phyloP scores from a whole-genome alignment of 2,113 vertebrate species.

The Tyto alba region DNA sequence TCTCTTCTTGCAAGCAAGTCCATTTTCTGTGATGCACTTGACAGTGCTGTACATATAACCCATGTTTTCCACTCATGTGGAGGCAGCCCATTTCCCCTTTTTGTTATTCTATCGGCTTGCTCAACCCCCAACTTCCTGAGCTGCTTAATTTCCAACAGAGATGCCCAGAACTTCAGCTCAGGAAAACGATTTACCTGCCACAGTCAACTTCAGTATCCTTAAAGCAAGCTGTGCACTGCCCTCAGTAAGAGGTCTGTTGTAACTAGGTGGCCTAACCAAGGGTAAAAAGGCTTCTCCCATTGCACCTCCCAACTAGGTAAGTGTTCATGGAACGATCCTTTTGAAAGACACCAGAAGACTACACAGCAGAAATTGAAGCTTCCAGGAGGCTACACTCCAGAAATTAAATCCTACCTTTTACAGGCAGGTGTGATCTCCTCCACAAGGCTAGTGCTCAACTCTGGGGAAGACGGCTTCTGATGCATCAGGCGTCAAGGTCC shows the following conservation, averaged over 20 bases:
- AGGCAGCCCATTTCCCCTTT: neutral
- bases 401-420: neutral
- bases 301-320: neutral
- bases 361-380: neutral
- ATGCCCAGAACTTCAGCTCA: neutral
- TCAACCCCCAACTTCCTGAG: rapidly evolving
- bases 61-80: neutral
- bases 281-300: neutral
- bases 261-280: neutral
- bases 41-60: neutral
- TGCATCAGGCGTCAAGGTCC: slow-evolving; percentile 23
- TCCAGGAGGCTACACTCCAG: neutral
- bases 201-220: neutral
- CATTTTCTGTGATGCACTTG: neutral
- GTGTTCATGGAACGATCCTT: neutral
- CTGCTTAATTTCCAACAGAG: neutral
- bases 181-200: neutral
- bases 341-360: neutral
- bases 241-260: neutral
- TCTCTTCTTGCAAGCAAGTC: neutral
- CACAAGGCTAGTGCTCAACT: slow-evolving; percentile 52
- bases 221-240: neutral
- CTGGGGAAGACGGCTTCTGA: slow-evolving; percentile 58
- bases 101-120: neutral
- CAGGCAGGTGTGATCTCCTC: neutral